Conservation (phyloP, 2,888 invertebrate genomes). For the Pherbina coryleti region DNA sequence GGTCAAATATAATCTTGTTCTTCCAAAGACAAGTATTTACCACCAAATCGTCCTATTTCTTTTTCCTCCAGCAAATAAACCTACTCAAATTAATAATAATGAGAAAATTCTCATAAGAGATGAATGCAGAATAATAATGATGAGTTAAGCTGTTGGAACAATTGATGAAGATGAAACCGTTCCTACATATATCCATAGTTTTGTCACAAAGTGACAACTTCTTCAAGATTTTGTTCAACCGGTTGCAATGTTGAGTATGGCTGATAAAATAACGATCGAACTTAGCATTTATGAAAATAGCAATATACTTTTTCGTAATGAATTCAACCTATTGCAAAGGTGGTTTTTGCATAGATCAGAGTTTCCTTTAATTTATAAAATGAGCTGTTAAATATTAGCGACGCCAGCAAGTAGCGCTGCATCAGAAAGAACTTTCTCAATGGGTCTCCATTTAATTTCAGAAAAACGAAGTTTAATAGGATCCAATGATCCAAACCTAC, state of each 20-base stretch:
- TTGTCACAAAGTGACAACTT: conserved; percentile 25
- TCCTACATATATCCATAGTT: conserved; percentile 25
- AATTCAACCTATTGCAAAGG: conserved; percentile 41
- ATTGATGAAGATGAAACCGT: background rate
- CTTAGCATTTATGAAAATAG: conserved; percentile 38
- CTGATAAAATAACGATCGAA: conserved; percentile 35
- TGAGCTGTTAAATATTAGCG: too few species aligned
- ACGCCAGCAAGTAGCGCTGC: too few species aligned
- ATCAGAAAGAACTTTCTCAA: conserved; percentile 13
- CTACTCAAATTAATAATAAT: conserved; percentile 37
- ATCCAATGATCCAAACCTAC: too few species aligned
- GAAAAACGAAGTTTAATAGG: conserved; percentile 7
- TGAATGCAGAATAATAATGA: conserved; percentile 44
- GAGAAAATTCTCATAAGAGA: conserved; percentile 38
- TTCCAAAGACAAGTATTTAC: conserved; percentile 34
- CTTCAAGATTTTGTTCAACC: conserved; percentile 41
- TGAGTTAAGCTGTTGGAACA: conserved; percentile 24
- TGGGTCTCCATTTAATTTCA: conserved; percentile 25
- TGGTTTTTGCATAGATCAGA: conserved; percentile 16
- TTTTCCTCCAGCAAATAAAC: conserved; percentile 46
- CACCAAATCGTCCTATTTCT: conserved; percentile 48
- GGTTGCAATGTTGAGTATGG: background rate
- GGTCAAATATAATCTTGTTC: conserved; percentile 18
- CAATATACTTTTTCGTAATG: conserved; percentile 28
- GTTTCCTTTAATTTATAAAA: conserved; percentile 30